Conservation (phyloP, 2,888 invertebrate species). For the Bhutanitis thaidina region DNA sequence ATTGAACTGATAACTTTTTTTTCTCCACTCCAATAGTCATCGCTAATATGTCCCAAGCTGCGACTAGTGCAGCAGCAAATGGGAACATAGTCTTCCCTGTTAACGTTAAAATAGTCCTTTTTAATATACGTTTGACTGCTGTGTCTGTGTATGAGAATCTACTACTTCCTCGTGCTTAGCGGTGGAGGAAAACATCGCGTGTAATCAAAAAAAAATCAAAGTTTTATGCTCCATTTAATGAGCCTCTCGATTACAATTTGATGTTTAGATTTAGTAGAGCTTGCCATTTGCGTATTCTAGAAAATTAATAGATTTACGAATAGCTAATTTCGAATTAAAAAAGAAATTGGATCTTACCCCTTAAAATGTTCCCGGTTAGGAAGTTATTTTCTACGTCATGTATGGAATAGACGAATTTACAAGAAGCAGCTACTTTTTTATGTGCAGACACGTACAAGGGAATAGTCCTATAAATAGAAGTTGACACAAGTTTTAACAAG, state of each 20-base stretch:
- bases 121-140: too few species aligned
- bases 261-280: too few species aligned
- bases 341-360: conserved; percentile 35
- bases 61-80: conserved; percentile 85
- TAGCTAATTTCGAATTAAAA: too few species aligned
- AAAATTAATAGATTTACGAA: too few species aligned
- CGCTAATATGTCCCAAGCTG: conserved; percentile 86
- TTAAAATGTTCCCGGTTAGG: conserved; percentile 41
- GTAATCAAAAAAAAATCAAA: too few species aligned
- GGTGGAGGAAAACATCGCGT: too few species aligned
- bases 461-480: conserved; percentile 38
- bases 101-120: neutral
- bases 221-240: too few species aligned
- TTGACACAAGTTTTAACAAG: too few species aligned
- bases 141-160: too few species aligned
- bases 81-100: conserved; percentile 85
- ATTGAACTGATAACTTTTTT: conserved; percentile 84
- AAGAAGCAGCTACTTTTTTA: conserved; percentile 36
- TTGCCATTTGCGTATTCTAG: too few species aligned
- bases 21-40: conserved; percentile 77
- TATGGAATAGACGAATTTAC: conserved; percentile 35
- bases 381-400: conserved; percentile 47
- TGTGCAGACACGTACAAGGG: conserved; percentile 35
- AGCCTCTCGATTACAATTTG: too few species aligned
- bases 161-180: too few species aligned